These are phyloP conservation scores for Spilogale gracilis DNA, from an alignment of 2,113 vertebrate genomes.

Conservation along the genomic window DNA sequence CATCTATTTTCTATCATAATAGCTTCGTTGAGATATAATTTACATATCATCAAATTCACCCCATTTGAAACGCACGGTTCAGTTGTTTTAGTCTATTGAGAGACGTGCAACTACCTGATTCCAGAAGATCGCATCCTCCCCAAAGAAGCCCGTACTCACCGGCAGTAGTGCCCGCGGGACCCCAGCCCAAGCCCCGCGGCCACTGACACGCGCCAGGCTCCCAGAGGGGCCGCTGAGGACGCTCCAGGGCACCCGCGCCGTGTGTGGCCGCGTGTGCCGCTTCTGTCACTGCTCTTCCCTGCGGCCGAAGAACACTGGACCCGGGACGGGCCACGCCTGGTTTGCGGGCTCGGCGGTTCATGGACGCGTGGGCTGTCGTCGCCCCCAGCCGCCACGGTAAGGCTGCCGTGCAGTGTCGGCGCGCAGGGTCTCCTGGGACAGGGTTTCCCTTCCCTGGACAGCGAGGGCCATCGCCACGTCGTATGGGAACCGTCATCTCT, in stretches of 20 bases:
- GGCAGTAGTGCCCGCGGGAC: background rate
- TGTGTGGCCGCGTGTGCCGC: too few relatives aligned
- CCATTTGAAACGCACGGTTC: background rate
- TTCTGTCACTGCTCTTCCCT: background rate
- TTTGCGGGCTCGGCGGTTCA: rapidly evolving
- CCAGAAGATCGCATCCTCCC: background rate
- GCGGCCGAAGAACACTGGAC: background rate
- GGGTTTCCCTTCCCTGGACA: background rate
- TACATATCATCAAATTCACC: background rate
- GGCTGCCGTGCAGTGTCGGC: too few relatives aligned
- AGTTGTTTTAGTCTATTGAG: too few relatives aligned
- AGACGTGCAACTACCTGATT: background rate
- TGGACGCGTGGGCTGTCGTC: background rate
- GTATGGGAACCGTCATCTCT: too few relatives aligned
- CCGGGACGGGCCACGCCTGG: background rate
- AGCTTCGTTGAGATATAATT: background rate
- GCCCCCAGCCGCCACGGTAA: too few relatives aligned
- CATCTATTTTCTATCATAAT: background rate
- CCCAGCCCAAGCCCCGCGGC: too few relatives aligned
- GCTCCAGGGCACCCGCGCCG: too few relatives aligned
- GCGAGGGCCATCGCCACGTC: background rate
- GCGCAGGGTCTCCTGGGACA: too few relatives aligned
- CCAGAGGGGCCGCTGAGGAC: too few relatives aligned
- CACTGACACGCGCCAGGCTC: too few relatives aligned
- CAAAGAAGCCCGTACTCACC: background rate